Base-by-base conservation (phyloP, 1,140 invertebrate species). In the Latrodectus geometricus region DNA sequence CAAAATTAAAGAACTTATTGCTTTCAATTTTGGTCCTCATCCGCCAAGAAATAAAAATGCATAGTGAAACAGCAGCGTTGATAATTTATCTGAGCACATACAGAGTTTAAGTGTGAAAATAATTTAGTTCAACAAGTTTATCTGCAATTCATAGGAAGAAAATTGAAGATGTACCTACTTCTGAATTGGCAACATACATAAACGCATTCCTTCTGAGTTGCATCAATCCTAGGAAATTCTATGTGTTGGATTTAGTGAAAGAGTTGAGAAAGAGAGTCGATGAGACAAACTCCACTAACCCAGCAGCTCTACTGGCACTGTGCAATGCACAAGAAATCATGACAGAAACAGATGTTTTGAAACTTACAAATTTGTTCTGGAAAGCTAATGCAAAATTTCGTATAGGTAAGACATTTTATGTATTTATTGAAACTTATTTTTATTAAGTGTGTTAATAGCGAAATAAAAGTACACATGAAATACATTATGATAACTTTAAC, bases 261-360 rank as follows among this genome's bases (percentile, higher is more conserved):
- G n/a, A 78, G 35, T 9, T 78, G 11, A 50, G 56, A 35, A 15
- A 23, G 9, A 23, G 76, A 5, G 65, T 68, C 8, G 65, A 78
- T 49, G 20, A 56, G 9, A 48, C 9, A 0, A 49, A 66, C n/a
- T n/a, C 9, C 56, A 15, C 52, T 0, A 66, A 68, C 48, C 76
- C 56, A 11, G 21, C 48, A 8, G 21, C 12, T 9, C 15, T 78
- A n/a, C 56, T 78, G 9, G 76, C 61, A 1, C 48, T 78, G 21
- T 78, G 76, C 23, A 78, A 78, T 68, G 76, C 76, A 17, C 50
- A 20, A 12, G 76, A 49, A 14, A 14, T 61, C 0, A 61, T 61
- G 11, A 61, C 54, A 2, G 11, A 14, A 61, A 61, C 11, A 14
- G 54, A 61, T 61, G 8, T 61, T 61, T 11, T 14, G 8, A 61